Evolutionary conservation across 2,888 invertebrate genomes (phyloP), one percentile per base, ranked within the genome.

Genomic region (Pyrochroa serraticornis): DNA sequence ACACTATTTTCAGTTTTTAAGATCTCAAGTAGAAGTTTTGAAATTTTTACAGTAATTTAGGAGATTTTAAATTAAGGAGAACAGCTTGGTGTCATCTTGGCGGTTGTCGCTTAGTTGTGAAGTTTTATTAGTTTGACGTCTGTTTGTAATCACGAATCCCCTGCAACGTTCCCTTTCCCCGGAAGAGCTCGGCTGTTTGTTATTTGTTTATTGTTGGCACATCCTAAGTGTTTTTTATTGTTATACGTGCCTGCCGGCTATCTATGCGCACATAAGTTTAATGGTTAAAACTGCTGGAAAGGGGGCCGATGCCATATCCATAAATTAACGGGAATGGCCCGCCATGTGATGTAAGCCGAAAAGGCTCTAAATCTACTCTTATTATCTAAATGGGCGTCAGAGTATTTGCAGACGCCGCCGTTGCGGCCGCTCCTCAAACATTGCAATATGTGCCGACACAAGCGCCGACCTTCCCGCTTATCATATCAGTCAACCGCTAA

Each of bases 381-480:
- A 76, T 76, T 77, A 77, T 77, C 77, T 77, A 77, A 77, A 77
- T 77, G 76, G 75, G 75, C 72, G 75, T 71, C 73, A 70, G 73
- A 75, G 75, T 76, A 77, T 76, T 76, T 77, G 76, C 75, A 75
- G 74, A 75, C 73, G 71, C 60, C 62, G 57, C 60, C 58, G 60
- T 58, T 47, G 56, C 53, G 44, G 46, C 64, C 61, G 59, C 64
- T 65, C 46, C 61, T 62, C 67, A 68, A 66, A 67, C 64, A 67
- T 64, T 62, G 65, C 63, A 48, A 53, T 58, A 66, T 59, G 46
- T 60, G 59, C 64, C 63, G 64, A 66, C 64, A 61, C 44, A 62
- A 44, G 60, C 58, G 58, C 62, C 62, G 62, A 54, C 51, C 46
- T 47, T 33, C 32, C 42, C 56, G 47, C 48, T 33, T 39, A 39